Base-by-base conservation (phyloP, 2,888 invertebrate species). In the Alitta virens region DNA sequence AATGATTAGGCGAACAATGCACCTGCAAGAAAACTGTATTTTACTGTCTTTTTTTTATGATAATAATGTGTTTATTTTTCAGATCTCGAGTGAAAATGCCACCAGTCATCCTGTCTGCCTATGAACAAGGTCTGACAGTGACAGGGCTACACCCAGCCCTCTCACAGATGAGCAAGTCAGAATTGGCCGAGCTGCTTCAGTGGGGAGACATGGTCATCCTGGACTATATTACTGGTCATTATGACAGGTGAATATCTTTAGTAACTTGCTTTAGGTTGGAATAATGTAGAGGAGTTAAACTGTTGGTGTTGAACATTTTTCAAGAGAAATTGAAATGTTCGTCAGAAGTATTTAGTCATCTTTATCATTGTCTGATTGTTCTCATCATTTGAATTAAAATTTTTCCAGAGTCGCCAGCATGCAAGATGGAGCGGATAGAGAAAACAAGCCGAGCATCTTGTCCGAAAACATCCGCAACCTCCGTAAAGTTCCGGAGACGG, bases 361-460 rank as follows among this genome's bases (percentile, higher is more conserved):
- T n/a, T n/a, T n/a, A n/a, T n/a, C n/a, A n/a, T n/a, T n/a, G n/a
- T n/a, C n/a, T n/a, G n/a, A n/a, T n/a, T n/a, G n/a, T n/a, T n/a
- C n/a, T n/a, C n/a, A n/a, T n/a, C n/a, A n/a, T n/a, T n/a, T n/a
- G n/a, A n/a, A n/a, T n/a, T n/a, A n/a, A n/a, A n/a, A n/a, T n/a
- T n/a, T n/a, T n/a, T n/a, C n/a, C 73, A 82, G 82, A 52, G 78
- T 82, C 33, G 82, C 80, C 38, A 80, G 80, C 65, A 81, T 82
- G 82, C 81, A 82, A 65, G 82, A 82, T 66, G 80, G 78, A 1
- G 80, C 80, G 2, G 77, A 78, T 18, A 74, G 74, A 60, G 78
- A 82, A 62, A 71, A 72, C 1, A 72, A 74, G 40, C 77, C 77
- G 0, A 71, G 71, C 51, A 75, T 81, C 18, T 68, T 82, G 49